Conservation (phyloP, 2,888 invertebrate species). For the Mythimna albipuncta region DNA sequence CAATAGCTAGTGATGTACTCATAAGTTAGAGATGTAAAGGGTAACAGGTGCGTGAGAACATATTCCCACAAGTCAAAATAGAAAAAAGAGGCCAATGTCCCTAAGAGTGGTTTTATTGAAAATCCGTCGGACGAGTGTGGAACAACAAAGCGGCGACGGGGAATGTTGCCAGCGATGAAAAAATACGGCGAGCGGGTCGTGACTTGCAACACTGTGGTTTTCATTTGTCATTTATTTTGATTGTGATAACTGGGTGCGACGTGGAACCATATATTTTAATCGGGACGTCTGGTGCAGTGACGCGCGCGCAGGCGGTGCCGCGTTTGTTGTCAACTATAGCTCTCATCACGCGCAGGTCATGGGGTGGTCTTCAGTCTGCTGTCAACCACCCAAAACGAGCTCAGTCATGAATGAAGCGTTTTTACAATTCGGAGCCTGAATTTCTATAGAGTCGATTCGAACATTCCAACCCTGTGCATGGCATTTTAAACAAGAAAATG, state of each 20-base stretch:
- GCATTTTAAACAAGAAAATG: too few relatives aligned
- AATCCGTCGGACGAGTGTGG: constrained; percentile 81
- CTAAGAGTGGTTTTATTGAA: constrained; percentile 86
- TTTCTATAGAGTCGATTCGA: too few relatives aligned
- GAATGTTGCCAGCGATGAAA: constrained; percentile 82
- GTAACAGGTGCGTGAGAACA: constrained; percentile 88
- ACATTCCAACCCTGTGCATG: too few relatives aligned
- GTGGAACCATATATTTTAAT: constrained; percentile 74
- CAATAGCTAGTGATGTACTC: constrained; percentile 55
- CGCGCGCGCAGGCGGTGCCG: constrained; percentile 46
- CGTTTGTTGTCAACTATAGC: constrained; percentile 54
- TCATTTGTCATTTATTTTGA: constrained; percentile 91
- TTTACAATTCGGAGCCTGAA: neutral
- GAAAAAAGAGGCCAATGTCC: constrained; percentile 81
- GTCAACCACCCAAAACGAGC: constrained; percentile 28
- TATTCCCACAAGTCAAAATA: constrained; percentile 71
- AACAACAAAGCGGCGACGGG: constrained; percentile 83
- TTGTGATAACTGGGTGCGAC: constrained; percentile 85
- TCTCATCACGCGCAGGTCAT: constrained; percentile 39
- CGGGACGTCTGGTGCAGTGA: constrained; percentile 57
- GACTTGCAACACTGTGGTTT: constrained; percentile 88
- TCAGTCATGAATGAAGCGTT: constrained; percentile 3
- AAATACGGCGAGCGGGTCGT: constrained; percentile 76
- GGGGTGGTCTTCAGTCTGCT: constrained; percentile 53
- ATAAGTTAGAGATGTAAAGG: constrained; percentile 63